Evolutionary conservation across 2,888 invertebrate genomes (phyloP).

Genomic region (Azorinus chamasolen): DNA sequence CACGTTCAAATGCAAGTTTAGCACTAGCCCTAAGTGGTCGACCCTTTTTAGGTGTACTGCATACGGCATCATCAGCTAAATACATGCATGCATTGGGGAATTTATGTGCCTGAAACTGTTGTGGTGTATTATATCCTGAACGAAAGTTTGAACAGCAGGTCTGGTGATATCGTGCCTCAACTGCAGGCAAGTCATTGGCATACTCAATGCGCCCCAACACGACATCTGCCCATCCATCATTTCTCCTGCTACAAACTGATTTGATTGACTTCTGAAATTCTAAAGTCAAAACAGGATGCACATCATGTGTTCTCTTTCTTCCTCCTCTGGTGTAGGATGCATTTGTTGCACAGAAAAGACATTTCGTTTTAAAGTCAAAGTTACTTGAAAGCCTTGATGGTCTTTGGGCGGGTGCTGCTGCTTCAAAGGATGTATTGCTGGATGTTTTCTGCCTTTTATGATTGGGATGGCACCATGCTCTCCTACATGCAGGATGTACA

Average conservation of each 20-base stretch:
- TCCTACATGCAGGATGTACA: not conserved
- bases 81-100: not conserved
- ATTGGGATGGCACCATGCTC: not conserved
- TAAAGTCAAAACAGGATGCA: conserved; percentile 13
- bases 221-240: conserved; percentile 22
- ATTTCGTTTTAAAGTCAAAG: conserved; percentile 28
- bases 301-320: conserved; percentile 18
- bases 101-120: conserved; percentile 1
- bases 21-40: not conserved
- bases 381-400: not conserved
- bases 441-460: not conserved
- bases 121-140: conserved; percentile 23
- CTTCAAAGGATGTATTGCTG: not conserved
- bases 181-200: conserved; percentile 58
- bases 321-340: not conserved
- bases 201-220: conserved; percentile 39
- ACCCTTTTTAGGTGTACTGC: too few relatives aligned
- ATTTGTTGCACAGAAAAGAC: conserved; percentile 20
- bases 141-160: conserved; percentile 55
- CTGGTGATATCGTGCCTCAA: conserved; percentile 63
- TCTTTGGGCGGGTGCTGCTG: not conserved
- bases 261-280: conserved; percentile 10
- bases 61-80: too few relatives aligned
- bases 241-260: conserved; percentile 10
- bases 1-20: conserved; percentile 15